A percentile compares a stretch with the other conserved stretches of the same genome.
Conservation (phyloP, 2,888 invertebrate genomes). For the Campoplex capitator region DNA sequence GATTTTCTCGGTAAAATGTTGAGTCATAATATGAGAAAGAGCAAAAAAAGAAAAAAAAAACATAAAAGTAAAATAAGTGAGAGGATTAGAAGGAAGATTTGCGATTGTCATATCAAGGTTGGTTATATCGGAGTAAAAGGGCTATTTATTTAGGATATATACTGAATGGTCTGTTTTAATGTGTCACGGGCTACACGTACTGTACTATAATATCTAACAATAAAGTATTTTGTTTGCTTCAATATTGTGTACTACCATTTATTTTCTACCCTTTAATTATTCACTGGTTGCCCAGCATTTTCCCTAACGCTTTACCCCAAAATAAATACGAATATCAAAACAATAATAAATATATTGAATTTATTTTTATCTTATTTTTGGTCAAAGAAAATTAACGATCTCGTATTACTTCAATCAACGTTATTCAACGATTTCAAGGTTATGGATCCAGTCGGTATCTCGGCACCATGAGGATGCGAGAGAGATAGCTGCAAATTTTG, state of each 20-base stretch:
- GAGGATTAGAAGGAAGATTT: conserved; percentile 74
- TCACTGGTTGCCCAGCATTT: neutral
- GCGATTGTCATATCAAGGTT: conserved; percentile 84
- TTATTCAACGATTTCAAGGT: neutral
- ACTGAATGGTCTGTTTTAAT: conserved; percentile 84
- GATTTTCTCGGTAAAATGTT: conserved; percentile 77
- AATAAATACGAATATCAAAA: neutral
- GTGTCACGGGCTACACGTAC: conserved; percentile 85
- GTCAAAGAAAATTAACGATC: neutral
- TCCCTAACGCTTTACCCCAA: neutral
- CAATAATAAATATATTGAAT: neutral
- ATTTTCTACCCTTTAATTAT: neutral
- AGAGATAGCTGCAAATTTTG: too few species aligned
- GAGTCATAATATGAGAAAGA: conserved; percentile 59
- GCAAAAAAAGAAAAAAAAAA: conserved; percentile 55
- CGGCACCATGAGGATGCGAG: too few species aligned
- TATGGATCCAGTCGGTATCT: too few species aligned
- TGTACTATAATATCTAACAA: conserved; percentile 85
- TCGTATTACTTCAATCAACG: neutral
- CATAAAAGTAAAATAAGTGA: conserved; percentile 64
- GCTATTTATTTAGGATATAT: conserved; percentile 84
- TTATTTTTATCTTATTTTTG: neutral
- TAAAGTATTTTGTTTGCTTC: conserved; percentile 85
- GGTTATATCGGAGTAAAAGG: conserved; percentile 82
- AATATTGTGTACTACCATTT: conserved; percentile 63